phyloP scores from a whole-genome alignment of 2,113 vertebrate species.

The Hypanus sabinus region DNA sequence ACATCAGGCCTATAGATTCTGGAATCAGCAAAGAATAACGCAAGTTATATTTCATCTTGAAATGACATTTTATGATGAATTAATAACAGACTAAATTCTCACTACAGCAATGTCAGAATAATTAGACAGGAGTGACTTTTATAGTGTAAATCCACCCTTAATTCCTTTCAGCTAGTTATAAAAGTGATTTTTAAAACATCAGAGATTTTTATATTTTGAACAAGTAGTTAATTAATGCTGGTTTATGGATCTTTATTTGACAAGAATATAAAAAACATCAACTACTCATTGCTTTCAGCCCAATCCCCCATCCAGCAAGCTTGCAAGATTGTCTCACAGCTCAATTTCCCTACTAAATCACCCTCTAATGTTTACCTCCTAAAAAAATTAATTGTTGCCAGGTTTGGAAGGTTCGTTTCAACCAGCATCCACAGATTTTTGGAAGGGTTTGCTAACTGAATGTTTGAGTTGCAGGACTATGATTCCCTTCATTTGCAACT shows the following conservation, averaged over 20 bases:
- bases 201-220: background rate
- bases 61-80: conserved; percentile 7
- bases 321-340: background rate
- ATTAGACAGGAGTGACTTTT: background rate
- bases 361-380: no score
- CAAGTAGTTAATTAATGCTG: background rate
- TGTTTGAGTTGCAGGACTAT: background rate
- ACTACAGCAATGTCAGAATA: background rate
- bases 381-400: background rate
- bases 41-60: background rate
- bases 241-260: background rate
- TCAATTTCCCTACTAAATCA: background rate
- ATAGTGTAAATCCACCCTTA: background rate
- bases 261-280: background rate
- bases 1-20: conserved; percentile 79
- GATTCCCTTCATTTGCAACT: background rate
- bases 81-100: background rate
- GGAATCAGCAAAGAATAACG: conserved; percentile 42
- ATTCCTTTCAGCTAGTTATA: background rate
- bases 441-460: background rate
- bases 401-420: background rate
- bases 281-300: background rate
- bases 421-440: background rate
- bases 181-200: background rate
- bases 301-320: background rate